Conservation (phyloP, 2,888 invertebrate species). For the Chrysotoxum bicinctum region DNA sequence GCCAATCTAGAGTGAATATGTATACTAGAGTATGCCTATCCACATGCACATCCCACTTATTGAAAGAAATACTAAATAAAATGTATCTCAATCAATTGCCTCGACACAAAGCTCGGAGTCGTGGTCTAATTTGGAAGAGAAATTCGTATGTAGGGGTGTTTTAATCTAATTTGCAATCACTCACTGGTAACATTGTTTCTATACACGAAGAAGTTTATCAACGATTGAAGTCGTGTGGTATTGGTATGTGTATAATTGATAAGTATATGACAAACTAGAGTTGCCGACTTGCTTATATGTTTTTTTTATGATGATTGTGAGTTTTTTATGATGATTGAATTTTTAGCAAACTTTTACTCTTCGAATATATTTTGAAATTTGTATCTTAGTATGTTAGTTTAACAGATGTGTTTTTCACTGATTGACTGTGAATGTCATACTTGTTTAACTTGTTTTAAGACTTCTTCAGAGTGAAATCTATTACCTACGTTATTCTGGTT, state of each 20-base stretch:
- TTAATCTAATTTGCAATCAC: background rate
- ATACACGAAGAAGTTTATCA: background rate
- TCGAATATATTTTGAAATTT: no score
- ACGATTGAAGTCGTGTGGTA: background rate
- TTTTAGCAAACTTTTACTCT: no score
- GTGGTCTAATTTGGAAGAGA: background rate
- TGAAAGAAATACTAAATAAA: background rate
- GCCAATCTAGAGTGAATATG: background rate
- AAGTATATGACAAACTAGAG: background rate
- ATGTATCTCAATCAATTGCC: background rate
- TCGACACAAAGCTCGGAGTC: background rate
- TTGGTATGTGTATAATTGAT: background rate
- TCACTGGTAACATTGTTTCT: background rate
- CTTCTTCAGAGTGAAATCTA: no score
- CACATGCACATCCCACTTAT: background rate
- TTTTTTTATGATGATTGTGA: no score
- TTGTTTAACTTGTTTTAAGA: no score
- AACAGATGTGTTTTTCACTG: no score
- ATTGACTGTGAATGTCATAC: no score
- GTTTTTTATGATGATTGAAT: no score
- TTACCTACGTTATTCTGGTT: no score
- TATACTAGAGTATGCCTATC: background rate
- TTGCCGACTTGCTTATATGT: background rate
- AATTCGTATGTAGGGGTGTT: background rate
- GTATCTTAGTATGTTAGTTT: no score